phyloP scores from a whole-genome alignment of 2,888 invertebrate species.

The Helobdella robusta region DNA sequence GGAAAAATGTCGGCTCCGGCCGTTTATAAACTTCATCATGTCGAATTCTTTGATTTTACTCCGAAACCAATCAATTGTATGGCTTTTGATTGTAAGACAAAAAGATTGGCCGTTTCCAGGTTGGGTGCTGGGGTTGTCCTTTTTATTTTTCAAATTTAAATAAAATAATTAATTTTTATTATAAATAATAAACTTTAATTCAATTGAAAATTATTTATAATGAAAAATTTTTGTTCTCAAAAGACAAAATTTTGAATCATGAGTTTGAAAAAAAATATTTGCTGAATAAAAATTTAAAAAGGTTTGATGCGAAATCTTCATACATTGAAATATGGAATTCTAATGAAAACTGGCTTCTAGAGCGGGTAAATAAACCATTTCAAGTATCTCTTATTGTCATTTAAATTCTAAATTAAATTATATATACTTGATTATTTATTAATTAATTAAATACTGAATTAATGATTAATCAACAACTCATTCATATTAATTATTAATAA shows the following conservation, averaged over 20 bases:
- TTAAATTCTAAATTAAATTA: no score
- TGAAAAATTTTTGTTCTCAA: not conserved
- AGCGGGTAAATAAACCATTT: no score
- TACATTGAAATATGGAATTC: slow-evolving; percentile 4
- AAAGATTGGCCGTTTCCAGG: slow-evolving; percentile 18
- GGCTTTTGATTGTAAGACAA: not conserved
- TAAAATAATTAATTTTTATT: not conserved
- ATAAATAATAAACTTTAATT: not conserved
- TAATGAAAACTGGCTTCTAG: not conserved
- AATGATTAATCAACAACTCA: not conserved
- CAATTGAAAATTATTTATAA: not conserved
- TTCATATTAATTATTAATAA: not conserved
- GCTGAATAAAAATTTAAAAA: not conserved
- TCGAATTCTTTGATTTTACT: slow-evolving; percentile 6
- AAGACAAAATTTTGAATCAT: not conserved
- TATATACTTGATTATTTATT: not conserved
- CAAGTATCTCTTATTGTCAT: no score
- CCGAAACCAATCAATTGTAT: slow-evolving; percentile 20
- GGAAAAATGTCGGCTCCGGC: no score
- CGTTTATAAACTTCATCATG: not conserved
- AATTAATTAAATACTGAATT: not conserved
- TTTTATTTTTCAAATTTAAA: not conserved
- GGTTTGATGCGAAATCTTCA: not conserved
- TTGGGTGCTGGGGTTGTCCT: not conserved
- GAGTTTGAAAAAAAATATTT: not conserved